Evolutionary conservation across 1,140 invertebrate species (phyloP).

Genomic region (Drosophila truncata): DNA sequence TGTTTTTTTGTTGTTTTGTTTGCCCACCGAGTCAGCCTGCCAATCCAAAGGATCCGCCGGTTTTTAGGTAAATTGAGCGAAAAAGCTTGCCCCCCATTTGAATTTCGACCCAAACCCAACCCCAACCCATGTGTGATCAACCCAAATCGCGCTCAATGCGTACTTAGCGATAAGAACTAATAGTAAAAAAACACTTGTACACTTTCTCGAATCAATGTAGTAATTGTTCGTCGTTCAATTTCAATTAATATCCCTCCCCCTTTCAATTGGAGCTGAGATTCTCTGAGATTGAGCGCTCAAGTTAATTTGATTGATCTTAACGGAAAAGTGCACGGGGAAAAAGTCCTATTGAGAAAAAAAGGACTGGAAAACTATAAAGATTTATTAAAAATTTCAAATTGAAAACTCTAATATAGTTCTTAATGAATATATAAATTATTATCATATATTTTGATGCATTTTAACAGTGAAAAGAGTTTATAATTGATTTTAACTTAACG

Average conservation of each 20-base stretch:
- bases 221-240: conserved; percentile 18
- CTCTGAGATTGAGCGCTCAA: conserved; percentile 15
- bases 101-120: conserved; percentile 4
- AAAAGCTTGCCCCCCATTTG: conserved; percentile 11
- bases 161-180: conserved; percentile 34
- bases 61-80: conserved; percentile 17
- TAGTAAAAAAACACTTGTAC: conserved; percentile 18
- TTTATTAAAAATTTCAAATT: too few relatives aligned
- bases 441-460: not conserved
- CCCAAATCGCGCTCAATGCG: conserved; percentile 10
- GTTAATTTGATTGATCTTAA: conserved; percentile 26
- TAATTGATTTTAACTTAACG: too few relatives aligned
- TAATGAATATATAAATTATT: not conserved
- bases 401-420: not conserved
- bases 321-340: conserved; percentile 19
- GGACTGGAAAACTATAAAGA: not conserved
- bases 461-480: not conserved
- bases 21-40: conserved; percentile 1
- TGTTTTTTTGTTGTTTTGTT: not conserved
- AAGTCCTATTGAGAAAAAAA: not conserved
- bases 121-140: not conserved
- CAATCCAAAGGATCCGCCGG: conserved; percentile 1
- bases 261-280: conserved; percentile 13
- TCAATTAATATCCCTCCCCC: conserved; percentile 25
- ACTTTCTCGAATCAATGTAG: conserved; percentile 15